These are phyloP conservation scores for Alosa alosa DNA, from an alignment of 2,113 vertebrate species.

Conservation along the genomic window DNA sequence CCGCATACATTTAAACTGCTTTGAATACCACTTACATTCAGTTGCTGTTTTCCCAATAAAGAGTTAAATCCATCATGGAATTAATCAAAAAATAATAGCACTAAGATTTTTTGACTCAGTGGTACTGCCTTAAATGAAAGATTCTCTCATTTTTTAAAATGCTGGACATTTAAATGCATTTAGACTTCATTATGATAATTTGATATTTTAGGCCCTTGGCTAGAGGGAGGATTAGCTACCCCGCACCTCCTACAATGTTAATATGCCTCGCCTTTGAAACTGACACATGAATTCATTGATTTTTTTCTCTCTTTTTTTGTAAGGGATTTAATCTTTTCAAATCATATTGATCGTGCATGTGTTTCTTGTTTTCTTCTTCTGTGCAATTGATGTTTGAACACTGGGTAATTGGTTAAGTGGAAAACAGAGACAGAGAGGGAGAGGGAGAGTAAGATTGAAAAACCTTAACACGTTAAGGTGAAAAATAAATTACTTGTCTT, in stretches of 20 bases:
- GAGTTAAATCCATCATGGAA: conserved; percentile 1
- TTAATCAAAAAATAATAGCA: not conserved
- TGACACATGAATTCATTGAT: conserved; percentile 72
- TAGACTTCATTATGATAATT: conserved; percentile 79
- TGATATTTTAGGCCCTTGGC: conserved; percentile 75
- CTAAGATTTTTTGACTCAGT: not conserved
- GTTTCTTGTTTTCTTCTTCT: not conserved
- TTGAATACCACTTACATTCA: not conserved
- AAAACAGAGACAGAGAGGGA: not conserved
- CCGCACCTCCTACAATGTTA: conserved; percentile 69
- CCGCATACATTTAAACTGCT: not conserved
- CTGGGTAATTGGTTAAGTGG: not conserved
- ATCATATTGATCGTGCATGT: not conserved
- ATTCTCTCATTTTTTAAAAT: conserved; percentile 62
- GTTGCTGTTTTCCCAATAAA: not conserved
- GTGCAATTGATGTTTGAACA: not conserved
- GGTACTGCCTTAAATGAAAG: conserved; percentile 52
- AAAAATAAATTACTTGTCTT: not conserved
- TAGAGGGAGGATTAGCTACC: conserved; percentile 66
- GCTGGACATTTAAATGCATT: conserved; percentile 74
- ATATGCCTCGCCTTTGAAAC: conserved; percentile 67
- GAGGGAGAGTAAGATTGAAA: not conserved
- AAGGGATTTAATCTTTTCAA: conserved; percentile 16
- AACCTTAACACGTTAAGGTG: not conserved
- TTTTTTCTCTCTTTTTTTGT: conserved; percentile 43